phyloP scores from a whole-genome alignment of 2,888 invertebrate genomes.

The Oligia latruncula region DNA sequence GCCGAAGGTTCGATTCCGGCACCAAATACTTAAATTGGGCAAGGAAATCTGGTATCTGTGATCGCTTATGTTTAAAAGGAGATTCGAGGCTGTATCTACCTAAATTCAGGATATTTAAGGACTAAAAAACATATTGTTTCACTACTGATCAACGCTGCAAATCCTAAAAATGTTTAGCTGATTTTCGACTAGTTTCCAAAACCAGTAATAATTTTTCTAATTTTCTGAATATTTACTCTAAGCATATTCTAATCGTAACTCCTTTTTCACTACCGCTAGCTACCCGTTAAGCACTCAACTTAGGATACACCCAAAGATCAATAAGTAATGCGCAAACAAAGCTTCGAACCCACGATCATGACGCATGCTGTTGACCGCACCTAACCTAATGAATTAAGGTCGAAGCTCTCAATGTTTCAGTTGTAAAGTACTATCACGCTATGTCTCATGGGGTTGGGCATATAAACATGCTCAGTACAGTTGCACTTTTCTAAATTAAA shows the following conservation, averaged over 20 bases:
- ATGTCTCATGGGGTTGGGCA: slow-evolving; percentile 18
- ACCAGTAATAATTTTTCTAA: not conserved
- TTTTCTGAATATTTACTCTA: slow-evolving; percentile 13
- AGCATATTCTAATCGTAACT: not conserved
- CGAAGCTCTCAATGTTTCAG: slow-evolving; percentile 65
- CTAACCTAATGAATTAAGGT: slow-evolving; percentile 65
- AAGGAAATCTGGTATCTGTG: not conserved
- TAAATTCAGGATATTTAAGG: too few relatives aligned
- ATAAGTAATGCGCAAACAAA: slow-evolving; percentile 46
- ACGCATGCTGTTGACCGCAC: slow-evolving; percentile 69
- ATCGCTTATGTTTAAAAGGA: not conserved
- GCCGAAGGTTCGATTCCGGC: not conserved
- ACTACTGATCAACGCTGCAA: not conserved
- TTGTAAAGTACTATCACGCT: slow-evolving; percentile 52
- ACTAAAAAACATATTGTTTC: not conserved
- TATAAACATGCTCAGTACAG: not conserved
- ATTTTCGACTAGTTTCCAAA: not conserved
- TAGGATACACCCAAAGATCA: slow-evolving; percentile 37
- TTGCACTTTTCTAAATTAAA: slow-evolving; percentile 25
- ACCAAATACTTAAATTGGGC: not conserved
- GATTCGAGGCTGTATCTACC: not conserved
- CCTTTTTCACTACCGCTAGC: not conserved
- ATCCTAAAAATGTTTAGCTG: not conserved
- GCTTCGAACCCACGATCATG: slow-evolving; percentile 50
- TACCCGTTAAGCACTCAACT: slow-evolving; percentile 32